Evolutionary conservation across 2,113 vertebrate species (phyloP), one percentile per base, ranked within the genome.

Genomic region (Gambusia holbrooki): DNA sequence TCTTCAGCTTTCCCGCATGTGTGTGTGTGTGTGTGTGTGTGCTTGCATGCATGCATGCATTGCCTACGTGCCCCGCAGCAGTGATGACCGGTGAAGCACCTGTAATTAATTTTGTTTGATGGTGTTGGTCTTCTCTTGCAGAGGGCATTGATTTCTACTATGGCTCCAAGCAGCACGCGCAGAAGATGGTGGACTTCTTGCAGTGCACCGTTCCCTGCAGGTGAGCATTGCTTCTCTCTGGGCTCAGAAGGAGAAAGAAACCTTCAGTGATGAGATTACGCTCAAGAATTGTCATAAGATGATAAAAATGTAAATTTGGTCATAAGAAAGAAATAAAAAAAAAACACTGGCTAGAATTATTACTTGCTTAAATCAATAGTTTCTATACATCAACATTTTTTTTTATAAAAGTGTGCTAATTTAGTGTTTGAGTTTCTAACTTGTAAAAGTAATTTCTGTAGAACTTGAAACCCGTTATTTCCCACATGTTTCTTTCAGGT

Each of bases 141-240:
- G 98, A 99, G 71, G 98, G 98, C 27, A 93, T 99, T 88, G 98
- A 99, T 95, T 99, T 99, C 81, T 99, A 99, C 90, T 99, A 96
- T 27, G 93, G 94, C 78, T 93, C 96, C 74, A 99, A 98, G 91
- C 98, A 99, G 61, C 96, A 99, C 0, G 97, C 95, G 45, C 97
- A 97, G 94, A 99, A 98, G 93, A 99, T 99, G 97, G 94, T 97
- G 5, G 98, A 99, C 69, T 99, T 99, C 86, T 95, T 99, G 71
- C 97, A 98, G 90, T 97, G 96, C 76, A 97, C 96, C 0, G 96
- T 98, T 71, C 98, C 98, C 69, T 97, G 93, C 91, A 97, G 96
- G 98, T 99, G 94, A 86, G 83, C 69, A 6, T 27, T 13, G 15
- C 58, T 15, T 73, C 40, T 51, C 22, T 25, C 17, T 22, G 19